A percentile compares a stretch with the other conserved stretches of the same genome.
Conservation (phyloP, 2,888 invertebrate species). For the Tolmerus cingulatus region DNA sequence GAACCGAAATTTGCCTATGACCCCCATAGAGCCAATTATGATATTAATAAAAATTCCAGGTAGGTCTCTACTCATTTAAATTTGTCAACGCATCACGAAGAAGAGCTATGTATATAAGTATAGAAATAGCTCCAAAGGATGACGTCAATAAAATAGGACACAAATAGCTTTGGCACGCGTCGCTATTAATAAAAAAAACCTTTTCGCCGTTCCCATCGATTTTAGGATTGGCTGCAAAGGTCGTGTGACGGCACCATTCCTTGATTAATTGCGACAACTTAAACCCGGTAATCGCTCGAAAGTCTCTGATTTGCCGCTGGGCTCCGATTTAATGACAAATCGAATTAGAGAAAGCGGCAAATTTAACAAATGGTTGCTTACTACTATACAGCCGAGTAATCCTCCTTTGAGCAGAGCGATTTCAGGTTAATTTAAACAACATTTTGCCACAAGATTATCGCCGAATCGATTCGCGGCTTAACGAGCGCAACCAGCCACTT, state of each 20-base stretch:
- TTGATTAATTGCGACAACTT: constrained; percentile 13
- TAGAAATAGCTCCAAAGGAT: neutral
- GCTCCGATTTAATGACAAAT: neutral
- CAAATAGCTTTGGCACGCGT: neutral
- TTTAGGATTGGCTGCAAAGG: neutral
- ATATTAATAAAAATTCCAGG: neutral
- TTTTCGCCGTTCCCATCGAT: neutral
- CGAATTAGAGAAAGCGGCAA: constrained; percentile 18
- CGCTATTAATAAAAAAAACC: neutral
- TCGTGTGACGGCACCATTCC: neutral
- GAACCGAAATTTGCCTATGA: neutral
- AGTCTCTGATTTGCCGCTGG: neutral
- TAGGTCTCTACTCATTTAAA: neutral
- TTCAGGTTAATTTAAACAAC: constrained; percentile 8
- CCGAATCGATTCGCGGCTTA: neutral
- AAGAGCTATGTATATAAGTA: neutral
- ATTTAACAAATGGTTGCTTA: neutral
- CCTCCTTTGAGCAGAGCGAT: neutral
- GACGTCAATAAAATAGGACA: neutral
- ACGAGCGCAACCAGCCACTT: neutral
- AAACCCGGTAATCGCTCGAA: neutral
- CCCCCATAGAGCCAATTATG: neutral
- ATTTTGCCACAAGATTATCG: constrained; percentile 22
- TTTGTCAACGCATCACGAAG: neutral
- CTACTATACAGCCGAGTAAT: neutral